Evolutionary conservation across 2,888 invertebrate genomes (phyloP), one percentile per base, ranked within the genome.

Genomic region (Torymus tubicola): DNA sequence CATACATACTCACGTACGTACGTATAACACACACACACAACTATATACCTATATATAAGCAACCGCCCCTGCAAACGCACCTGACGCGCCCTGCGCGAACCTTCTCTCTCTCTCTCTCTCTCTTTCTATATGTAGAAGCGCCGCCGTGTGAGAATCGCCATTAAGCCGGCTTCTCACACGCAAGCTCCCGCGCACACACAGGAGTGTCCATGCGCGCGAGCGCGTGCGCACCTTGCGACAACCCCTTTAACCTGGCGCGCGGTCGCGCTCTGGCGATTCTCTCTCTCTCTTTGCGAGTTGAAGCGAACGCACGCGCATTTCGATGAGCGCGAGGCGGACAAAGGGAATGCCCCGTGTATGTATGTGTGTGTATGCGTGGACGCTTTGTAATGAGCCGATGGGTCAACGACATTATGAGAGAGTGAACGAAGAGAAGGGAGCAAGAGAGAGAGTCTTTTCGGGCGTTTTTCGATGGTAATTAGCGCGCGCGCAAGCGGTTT

Each of bases 161-260:
- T 86, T 87, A 86, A 86, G 85, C 84, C 84, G 85, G 84, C 87
- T 88, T 90, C 90, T 89, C 90, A 88, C 87, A 88, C 84, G 81
- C 77, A 16, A 69, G 70, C 24, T 67, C 57, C 69, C 52, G 21
- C 61, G 53, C 31, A 5, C 31, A 8, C 42, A 42, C 10, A 18
- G 42, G 60, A 68, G 53, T 68, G 55, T 61, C 61, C 10, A 31
- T 24, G 31, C 31, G 53, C 31, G 2, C 60, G 42, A 16, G 31
- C 31, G 53, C 31, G 2, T 60, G 42, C 18, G 55, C 73, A 77
- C 70, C 78, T 67, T 65, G 71, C 57, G 13, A 63, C 60, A 74
- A 70, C 75, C 80, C 75, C 80, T 71, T 75, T 16, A 53, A 24
- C 12, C 52, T 42, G 11, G n/a, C 21, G 53, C 42, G 64, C 53